Evolutionary conservation across 2,797 vertebrate genomes (phyloP).

Genomic region (Helarctos malayanus): DNA sequence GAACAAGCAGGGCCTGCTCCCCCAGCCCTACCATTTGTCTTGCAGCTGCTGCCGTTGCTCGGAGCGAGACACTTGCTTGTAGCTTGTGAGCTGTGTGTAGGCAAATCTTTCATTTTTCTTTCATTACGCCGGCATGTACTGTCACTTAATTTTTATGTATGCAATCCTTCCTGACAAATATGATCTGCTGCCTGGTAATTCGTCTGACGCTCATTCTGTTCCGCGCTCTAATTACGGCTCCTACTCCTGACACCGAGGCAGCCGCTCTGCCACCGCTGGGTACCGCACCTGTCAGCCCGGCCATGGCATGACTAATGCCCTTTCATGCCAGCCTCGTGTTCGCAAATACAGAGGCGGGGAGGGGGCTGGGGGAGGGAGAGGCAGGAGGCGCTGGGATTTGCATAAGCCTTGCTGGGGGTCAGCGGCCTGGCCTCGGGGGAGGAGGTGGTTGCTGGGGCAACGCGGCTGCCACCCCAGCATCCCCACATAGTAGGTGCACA

Average conservation of each 20-base stretch:
- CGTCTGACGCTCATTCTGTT: constrained; percentile 91
- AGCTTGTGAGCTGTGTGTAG: constrained; percentile 85
- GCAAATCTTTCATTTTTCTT: constrained; percentile 92
- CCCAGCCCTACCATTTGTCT: constrained; percentile 78
- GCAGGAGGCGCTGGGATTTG: constrained; percentile 88
- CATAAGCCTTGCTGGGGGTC: constrained; percentile 93
- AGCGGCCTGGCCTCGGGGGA: constrained; percentile 89
- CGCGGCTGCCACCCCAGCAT: constrained; percentile 49
- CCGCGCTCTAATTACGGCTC: constrained; percentile 91
- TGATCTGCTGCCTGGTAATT: constrained; percentile 92
- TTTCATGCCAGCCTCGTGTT: constrained; percentile 93
- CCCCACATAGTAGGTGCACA: constrained; percentile 71
- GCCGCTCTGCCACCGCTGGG: constrained; percentile 85
- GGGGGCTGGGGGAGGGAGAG: constrained; percentile 18
- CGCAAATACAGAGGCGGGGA: constrained; percentile 89
- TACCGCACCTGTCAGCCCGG: constrained; percentile 90
- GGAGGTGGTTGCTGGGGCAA: constrained; percentile 91
- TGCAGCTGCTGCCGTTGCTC: constrained; percentile 78
- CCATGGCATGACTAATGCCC: constrained; percentile 89
- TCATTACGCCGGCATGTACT: constrained; percentile 91
- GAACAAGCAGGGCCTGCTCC: constrained; percentile 46
- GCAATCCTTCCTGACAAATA: constrained; percentile 92
- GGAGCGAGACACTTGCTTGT: constrained; percentile 80
- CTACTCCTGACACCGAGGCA: constrained; percentile 84
- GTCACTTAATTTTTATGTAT: constrained; percentile 93